A percentile compares a stretch with the other conserved stretches of the same genome.
phyloP scores from a whole-genome alignment of 2,888 invertebrate species.

The Hemicrepidius hirtus region DNA sequence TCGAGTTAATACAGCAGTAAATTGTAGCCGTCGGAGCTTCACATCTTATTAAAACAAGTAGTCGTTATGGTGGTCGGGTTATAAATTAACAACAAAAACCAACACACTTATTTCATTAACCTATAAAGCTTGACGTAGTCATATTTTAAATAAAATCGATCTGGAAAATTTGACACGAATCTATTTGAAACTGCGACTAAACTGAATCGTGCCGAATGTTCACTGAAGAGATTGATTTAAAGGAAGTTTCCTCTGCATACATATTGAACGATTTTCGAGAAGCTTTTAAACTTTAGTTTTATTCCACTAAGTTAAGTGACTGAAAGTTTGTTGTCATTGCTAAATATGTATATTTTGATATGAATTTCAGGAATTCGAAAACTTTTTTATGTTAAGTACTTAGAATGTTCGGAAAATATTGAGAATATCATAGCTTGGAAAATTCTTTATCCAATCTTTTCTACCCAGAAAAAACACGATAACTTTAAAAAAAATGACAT shows the following conservation, averaged over 20 bases:
- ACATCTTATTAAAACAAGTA: slow-evolving; percentile 15
- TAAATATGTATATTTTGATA: too few species aligned
- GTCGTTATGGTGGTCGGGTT: slow-evolving; percentile 5
- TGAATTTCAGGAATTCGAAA: too few species aligned
- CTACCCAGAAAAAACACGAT: too few species aligned
- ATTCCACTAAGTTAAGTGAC: too few species aligned
- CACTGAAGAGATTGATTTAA: background rate
- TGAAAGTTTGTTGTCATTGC: too few species aligned
- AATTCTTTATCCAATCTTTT: too few species aligned
- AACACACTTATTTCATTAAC: slow-evolving; percentile 6
- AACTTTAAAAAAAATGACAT: too few species aligned
- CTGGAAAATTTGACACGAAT: slow-evolving; percentile 1
- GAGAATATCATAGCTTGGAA: too few species aligned
- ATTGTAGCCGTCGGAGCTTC: background rate
- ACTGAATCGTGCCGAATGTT: background rate
- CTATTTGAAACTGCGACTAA: slow-evolving; percentile 3
- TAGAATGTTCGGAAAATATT: too few species aligned
- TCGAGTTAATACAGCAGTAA: slow-evolving; percentile 16
- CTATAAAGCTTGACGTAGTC: background rate
- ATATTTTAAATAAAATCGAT: slow-evolving; percentile 14
- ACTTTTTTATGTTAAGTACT: too few species aligned
- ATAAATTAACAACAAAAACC: slow-evolving; percentile 16
- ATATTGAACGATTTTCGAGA: background rate
- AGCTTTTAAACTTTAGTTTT: too few species aligned
- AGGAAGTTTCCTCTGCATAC: background rate